Evolutionary conservation across 2,888 invertebrate species (phyloP).

Genomic region (Lapara coniferarum): DNA sequence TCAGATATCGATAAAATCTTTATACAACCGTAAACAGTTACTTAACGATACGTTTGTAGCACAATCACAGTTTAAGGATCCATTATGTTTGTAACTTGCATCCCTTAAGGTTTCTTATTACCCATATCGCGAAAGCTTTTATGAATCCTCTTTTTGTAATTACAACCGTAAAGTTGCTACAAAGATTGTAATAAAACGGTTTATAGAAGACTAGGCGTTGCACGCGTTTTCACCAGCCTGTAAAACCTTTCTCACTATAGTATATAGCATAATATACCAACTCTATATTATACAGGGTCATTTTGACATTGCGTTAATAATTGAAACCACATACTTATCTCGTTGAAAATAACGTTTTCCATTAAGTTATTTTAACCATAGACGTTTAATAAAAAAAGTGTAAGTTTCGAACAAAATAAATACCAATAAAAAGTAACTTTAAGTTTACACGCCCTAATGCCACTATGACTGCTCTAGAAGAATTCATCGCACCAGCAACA

Average conservation of each 20-base stretch:
- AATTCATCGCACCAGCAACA: too few relatives aligned
- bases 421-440: too few relatives aligned
- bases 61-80: background rate
- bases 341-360: too few relatives aligned
- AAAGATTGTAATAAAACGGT: background rate
- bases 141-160: constrained; percentile 15
- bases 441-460: too few relatives aligned
- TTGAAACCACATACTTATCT: too few relatives aligned
- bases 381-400: too few relatives aligned
- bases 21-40: constrained; percentile 1
- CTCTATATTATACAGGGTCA: too few relatives aligned
- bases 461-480: too few relatives aligned
- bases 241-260: background rate
- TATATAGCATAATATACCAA: too few relatives aligned
- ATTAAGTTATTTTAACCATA: too few relatives aligned
- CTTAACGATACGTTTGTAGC: background rate
- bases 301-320: too few relatives aligned
- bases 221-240: background rate
- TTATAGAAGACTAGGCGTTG: background rate
- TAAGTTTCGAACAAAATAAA: too few relatives aligned
- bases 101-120: background rate
- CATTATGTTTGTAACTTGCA: background rate
- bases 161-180: background rate
- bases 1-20: background rate
- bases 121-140: constrained; percentile 13